Conservation (phyloP, 1,140 invertebrate genomes). For the Lepidotrigona ventralis region DNA sequence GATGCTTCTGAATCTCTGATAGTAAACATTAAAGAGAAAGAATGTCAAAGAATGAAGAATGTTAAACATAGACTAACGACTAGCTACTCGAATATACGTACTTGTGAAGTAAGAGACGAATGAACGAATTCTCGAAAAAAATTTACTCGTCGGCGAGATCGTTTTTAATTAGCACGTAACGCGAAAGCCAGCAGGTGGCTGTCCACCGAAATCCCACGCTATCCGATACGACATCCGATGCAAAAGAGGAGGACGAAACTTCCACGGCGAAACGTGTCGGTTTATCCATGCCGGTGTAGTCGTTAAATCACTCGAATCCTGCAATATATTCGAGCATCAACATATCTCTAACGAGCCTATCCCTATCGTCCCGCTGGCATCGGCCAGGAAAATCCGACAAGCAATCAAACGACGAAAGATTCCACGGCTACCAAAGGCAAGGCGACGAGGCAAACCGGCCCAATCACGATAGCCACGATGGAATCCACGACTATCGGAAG, state of each 20-base stretch:
- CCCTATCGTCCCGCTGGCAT: slow-evolving; percentile 43
- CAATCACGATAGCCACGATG: slow-evolving; percentile 54
- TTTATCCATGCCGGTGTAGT: slow-evolving; percentile 34
- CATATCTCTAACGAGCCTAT: slow-evolving; percentile 70
- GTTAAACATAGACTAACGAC: too few relatives aligned
- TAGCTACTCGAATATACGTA: too few relatives aligned
- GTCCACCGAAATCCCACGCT: slow-evolving; percentile 16
- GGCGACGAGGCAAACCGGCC: slow-evolving; percentile 44
- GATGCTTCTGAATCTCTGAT: too few relatives aligned
- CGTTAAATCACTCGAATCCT: slow-evolving; percentile 62
- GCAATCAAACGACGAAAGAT: slow-evolving; percentile 61
- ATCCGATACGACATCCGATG: background rate
- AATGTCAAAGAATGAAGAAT: too few relatives aligned
- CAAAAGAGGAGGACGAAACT: background rate
- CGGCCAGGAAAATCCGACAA: slow-evolving; percentile 40
- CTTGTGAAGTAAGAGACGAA: background rate
- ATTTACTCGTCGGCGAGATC: background rate
- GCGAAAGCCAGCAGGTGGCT: background rate
- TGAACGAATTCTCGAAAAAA: background rate
- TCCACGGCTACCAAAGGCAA: slow-evolving; percentile 62
- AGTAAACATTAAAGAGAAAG: too few relatives aligned
- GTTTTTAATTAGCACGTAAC: background rate
- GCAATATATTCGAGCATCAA: slow-evolving; percentile 66
- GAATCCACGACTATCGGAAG: slow-evolving; percentile 75
- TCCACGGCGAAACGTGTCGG: slow-evolving; percentile 45